Conservation (phyloP, 1,140 invertebrate genomes). For the Drosophila punjabiensis region DNA sequence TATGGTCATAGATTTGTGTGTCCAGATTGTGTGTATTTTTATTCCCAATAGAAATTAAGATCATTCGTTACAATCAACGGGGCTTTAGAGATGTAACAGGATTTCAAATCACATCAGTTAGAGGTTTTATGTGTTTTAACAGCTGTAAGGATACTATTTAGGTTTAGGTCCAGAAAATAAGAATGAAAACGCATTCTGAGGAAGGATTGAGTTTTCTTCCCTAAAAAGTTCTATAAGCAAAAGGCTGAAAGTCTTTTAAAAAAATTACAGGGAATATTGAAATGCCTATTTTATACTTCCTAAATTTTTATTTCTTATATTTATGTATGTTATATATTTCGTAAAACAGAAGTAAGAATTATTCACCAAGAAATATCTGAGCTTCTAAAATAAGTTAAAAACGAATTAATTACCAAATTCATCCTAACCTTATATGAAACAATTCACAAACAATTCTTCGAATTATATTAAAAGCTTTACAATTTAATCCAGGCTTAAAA, state of each 20-base stretch:
- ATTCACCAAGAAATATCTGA: too few species aligned
- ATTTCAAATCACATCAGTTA: background rate
- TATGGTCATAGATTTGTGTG: slow-evolving; percentile 27
- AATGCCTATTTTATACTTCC: too few species aligned
- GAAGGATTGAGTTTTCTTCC: too few species aligned
- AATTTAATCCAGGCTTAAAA: background rate
- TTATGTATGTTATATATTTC: too few species aligned
- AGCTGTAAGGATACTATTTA: background rate
- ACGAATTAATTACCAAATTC: background rate
- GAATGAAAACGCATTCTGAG: too few species aligned
- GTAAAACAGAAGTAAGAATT: too few species aligned
- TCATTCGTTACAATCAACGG: slow-evolving; percentile 21
- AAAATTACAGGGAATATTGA: too few species aligned
- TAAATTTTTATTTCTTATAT: too few species aligned
- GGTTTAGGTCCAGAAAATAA: background rate
- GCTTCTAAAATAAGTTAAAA: background rate
- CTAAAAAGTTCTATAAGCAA: too few species aligned
- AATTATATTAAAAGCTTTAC: too few species aligned
- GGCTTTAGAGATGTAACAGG: background rate
- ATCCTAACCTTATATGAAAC: too few species aligned
- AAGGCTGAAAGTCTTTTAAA: too few species aligned
- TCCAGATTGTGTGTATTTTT: slow-evolving; percentile 11
- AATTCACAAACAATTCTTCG: background rate
- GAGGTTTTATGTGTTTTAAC: background rate
- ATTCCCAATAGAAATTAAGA: slow-evolving; percentile 15